Evolutionary conservation across 2,888 invertebrate genomes (phyloP).

Genomic region (Drosophila niveifrons): DNA sequence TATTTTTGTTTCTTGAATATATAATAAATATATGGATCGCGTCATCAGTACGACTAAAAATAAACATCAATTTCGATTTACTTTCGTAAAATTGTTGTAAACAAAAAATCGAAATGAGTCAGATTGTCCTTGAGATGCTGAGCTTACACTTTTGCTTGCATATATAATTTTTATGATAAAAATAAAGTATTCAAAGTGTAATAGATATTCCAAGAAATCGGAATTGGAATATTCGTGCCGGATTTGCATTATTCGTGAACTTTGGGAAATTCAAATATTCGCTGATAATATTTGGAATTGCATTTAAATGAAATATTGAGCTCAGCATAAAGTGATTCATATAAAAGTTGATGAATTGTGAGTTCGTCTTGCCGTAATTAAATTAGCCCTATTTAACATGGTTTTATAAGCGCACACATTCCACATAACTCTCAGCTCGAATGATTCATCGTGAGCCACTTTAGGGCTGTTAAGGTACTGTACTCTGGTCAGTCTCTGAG

Average conservation of each 20-base stretch:
- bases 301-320: too few relatives aligned
- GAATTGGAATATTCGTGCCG: too few relatives aligned
- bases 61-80: neutral
- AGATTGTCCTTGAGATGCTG: constrained; percentile 35
- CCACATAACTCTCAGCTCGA: constrained; percentile 7
- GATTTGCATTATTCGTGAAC: too few relatives aligned
- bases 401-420: constrained; percentile 17
- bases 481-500: constrained; percentile 5
- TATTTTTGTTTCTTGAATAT: constrained; percentile 1
- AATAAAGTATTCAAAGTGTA: too few relatives aligned
- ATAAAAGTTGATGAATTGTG: too few relatives aligned
- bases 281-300: too few relatives aligned
- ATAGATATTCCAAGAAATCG: too few relatives aligned
- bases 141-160: neutral
- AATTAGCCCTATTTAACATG: constrained; percentile 30
- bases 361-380: constrained; percentile 22
- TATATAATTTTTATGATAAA: neutral
- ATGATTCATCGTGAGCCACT: constrained; percentile 38
- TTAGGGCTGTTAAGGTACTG: constrained; percentile 39
- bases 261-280: too few relatives aligned
- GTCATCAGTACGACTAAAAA: constrained; percentile 13
- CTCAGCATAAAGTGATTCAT: too few relatives aligned
- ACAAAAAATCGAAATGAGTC: constrained; percentile 31
- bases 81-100: constrained; percentile 6
- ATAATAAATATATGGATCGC: constrained; percentile 3